Base-by-base conservation (phyloP, 2,888 invertebrate genomes). In the Nematopogon swammerdamellus region DNA sequence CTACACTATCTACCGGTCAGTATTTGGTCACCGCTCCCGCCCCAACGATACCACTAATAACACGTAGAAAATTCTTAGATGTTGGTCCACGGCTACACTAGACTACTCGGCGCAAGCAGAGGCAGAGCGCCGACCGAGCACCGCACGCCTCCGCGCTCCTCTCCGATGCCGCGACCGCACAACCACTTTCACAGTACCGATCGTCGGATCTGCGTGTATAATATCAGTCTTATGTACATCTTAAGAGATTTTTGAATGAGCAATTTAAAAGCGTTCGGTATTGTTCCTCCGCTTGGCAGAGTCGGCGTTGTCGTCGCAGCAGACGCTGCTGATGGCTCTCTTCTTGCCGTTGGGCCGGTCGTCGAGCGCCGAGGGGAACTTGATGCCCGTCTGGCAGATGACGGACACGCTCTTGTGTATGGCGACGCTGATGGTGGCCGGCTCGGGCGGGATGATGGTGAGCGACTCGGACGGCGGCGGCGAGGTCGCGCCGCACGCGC, bases 351-450 rank as follows among this genome's bases (percentile, higher is more conserved):
- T 30, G 19, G 46, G 19, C 3, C 36, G 36, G 11, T 36, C 36
- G 11, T 36, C 11, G 3, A 14, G 11, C 11, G 8, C 14, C 11
- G 8, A 6, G 25, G 25, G n/a, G 36, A 36, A 20, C 46, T 46
- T 46, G 17, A 20, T 47, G 10, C 47, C 36, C 11, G 47, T 16
- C 20, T 46, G 25, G 25, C 20, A 18, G 72, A 75, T 53, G 62
- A 77, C 60, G 54, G 64, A 60, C 50, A 73, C 63, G 63, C 77
- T 71, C 52, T 69, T 69, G 5, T 62, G 60, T 51, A 72, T 71
- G 11, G 72, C 67, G 18, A 61, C 62, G 50, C 66, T 69, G 2
- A 72, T 67, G 2, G 69, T 65, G 18, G 62, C 56, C 2, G 67
- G 53, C 51, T 69, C 68, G 1, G 72, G 72, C 19, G 72, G 66